Evolutionary conservation across 2,888 invertebrate genomes (phyloP), one percentile per base, ranked within the genome.

Genomic region (Serripes groenlandicus): DNA sequence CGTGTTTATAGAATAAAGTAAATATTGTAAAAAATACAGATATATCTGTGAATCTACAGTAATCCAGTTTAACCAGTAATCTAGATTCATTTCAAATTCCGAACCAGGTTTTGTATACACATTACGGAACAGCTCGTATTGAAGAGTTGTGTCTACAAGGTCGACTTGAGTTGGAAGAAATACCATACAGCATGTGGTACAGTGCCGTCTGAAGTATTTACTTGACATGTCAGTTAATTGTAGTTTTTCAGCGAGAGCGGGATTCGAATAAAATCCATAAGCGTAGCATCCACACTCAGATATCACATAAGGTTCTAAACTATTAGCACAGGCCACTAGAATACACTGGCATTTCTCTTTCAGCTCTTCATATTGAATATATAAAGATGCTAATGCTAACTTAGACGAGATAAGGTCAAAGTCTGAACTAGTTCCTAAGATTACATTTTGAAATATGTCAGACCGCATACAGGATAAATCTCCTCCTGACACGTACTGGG

Each of bases 51-150:
- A 4, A 68, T 68, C 68, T 18, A 68, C 49, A 23, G 5, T 7
- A 18, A 35, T 35, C 30, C 26, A 42, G 42, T 42, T 26, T 26
- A 18, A 42, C 68, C 68, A 68, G 68, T 11, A 68, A 4, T 68
- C 68, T 23, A 3, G 7, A 1, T 26, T 3, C n/a, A n/a, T n/a
- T 18, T 35, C 42, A 21, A 9, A 9, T 26, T 23, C 23, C 18
- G 42, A 42, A 21, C 26, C 42, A 3, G 3, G 15, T 15, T n/a
- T 37, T 23, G 42, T 35, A 2, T 23, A 4, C 2, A 68, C 42
- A 68, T 37, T 42, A 9, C 68, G 68, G 68, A 21, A 42, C 68
- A 68, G 37, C 23, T 68, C 68, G 28, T 68, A 68, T 26, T 26
- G 15, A 26, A 68, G 34, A 23, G 35, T 26, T 18, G 28, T 5